phyloP scores from a whole-genome alignment of 2,888 invertebrate genomes.

The Sarcophaga carnaria region DNA sequence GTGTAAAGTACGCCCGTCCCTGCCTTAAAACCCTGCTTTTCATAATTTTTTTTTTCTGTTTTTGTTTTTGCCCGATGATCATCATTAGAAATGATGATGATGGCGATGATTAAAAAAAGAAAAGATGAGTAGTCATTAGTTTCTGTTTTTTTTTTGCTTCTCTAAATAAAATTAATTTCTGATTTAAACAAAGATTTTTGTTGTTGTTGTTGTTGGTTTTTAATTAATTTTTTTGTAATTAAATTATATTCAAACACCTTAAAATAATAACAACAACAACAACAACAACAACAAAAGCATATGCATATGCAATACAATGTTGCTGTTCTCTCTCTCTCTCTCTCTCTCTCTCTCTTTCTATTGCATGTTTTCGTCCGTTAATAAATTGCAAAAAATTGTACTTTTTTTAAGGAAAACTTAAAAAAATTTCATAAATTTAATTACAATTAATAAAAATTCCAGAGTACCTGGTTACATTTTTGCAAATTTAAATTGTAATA shows the following conservation, averaged over 20 bases:
- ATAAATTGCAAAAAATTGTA: too few species aligned
- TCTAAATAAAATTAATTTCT: background rate
- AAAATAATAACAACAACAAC: background rate
- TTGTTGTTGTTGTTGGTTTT: background rate
- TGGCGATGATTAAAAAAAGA: too few species aligned
- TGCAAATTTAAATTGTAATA: constrained; percentile 5
- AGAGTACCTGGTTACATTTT: background rate
- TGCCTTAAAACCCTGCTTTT: background rate
- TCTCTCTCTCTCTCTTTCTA: background rate
- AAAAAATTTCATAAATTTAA: background rate
- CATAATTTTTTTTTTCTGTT: background rate
- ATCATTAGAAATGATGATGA: background rate
- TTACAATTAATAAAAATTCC: constrained; percentile 14
- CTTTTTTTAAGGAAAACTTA: background rate
- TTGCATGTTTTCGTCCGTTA: background rate
- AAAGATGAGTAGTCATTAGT: background rate
- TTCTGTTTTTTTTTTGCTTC: background rate
- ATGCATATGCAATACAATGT: background rate
- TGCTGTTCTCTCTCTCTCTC: too few species aligned
- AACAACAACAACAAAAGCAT: background rate
- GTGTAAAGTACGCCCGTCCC: background rate
- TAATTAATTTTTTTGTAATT: background rate
- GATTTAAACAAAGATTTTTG: background rate
- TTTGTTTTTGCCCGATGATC: background rate
- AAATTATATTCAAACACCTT: background rate